These are phyloP conservation scores for Apistogramma diplotaenia DNA, from an alignment of 2,113 vertebrate genomes.

Conservation along the genomic window DNA sequence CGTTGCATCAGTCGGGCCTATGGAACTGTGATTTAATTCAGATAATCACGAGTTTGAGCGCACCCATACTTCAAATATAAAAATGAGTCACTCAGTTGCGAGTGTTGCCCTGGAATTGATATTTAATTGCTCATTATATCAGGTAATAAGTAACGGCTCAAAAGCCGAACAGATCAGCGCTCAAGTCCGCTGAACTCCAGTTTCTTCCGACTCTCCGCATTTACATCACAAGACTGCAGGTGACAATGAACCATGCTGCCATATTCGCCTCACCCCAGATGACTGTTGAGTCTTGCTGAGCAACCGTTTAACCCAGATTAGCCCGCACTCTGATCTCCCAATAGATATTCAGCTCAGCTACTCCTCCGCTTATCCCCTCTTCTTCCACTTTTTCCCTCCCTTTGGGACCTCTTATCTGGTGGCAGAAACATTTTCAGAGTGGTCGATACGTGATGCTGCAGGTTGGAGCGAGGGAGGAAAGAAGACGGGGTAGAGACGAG, in stretches of 20 bases:
- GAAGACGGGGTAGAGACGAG: conserved; percentile 14
- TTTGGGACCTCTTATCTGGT: conserved; percentile 46
- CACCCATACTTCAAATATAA: not conserved
- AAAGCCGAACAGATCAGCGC: not conserved
- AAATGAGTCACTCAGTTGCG: not conserved
- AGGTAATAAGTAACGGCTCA: not conserved
- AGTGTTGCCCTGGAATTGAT: not conserved
- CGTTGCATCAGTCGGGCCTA: not conserved
- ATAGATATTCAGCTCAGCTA: conserved; percentile 67
- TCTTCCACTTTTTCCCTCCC: conserved; percentile 22
- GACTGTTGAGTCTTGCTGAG: conserved; percentile 36
- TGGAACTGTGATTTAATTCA: not conserved
- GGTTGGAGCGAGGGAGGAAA: not conserved
- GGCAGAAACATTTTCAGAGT: conserved; percentile 42
- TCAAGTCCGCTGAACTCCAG: not conserved
- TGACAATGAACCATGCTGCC: conserved; percentile 8
- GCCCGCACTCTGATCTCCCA: conserved; percentile 53
- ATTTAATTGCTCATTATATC: not conserved
- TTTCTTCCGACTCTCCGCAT: not conserved
- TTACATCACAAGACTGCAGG: conserved; percentile 1
- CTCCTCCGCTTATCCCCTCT: conserved; percentile 43
- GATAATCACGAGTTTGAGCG: not conserved
- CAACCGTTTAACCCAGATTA: conserved; percentile 68
- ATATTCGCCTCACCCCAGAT: conserved; percentile 11
- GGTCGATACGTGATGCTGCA: conserved; percentile 11